Percentiles rank a stretch among this genome's conserved stretches.
Evolutionary conservation across 2,888 invertebrate genomes (phyloP).

Genomic region (Gibbula magus): DNA sequence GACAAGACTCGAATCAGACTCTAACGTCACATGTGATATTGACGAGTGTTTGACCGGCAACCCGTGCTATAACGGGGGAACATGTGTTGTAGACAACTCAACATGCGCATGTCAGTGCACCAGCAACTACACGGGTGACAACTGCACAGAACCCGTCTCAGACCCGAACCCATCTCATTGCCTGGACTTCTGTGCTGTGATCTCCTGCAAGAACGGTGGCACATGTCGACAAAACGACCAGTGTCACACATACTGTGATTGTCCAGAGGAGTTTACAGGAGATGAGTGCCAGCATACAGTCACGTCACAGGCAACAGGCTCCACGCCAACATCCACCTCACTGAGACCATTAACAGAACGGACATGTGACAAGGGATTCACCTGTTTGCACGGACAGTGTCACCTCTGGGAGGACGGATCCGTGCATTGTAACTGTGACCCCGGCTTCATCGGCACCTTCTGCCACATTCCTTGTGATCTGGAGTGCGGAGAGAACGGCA

Average conservation of each 20-base stretch:
- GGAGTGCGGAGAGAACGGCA: slow-evolving; percentile 50
- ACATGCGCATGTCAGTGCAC: no score
- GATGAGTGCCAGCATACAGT: not conserved
- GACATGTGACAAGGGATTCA: not conserved
- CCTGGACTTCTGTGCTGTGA: no score
- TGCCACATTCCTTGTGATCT: slow-evolving; percentile 45
- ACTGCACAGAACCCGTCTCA: no score
- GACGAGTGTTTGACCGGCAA: no score
- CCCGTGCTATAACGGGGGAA: no score
- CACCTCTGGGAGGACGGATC: not conserved
- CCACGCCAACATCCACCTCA: not conserved
- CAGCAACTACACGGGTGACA: no score
- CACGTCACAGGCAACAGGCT: no score
- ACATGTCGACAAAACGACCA: not conserved
- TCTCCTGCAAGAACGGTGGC: not conserved
- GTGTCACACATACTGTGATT: not conserved
- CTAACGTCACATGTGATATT: no score
- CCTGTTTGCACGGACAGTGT: not conserved
- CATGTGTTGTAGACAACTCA: no score
- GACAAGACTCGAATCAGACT: no score
- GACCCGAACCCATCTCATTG: no score
- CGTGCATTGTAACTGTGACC: slow-evolving; percentile 39
- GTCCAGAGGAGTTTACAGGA: not conserved
- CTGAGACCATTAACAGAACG: no score
- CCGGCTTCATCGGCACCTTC: slow-evolving; percentile 45